These are phyloP conservation scores for Alligator mississippiensis DNA, from an alignment of 2,113 vertebrate genomes.

Conservation along the genomic window DNA sequence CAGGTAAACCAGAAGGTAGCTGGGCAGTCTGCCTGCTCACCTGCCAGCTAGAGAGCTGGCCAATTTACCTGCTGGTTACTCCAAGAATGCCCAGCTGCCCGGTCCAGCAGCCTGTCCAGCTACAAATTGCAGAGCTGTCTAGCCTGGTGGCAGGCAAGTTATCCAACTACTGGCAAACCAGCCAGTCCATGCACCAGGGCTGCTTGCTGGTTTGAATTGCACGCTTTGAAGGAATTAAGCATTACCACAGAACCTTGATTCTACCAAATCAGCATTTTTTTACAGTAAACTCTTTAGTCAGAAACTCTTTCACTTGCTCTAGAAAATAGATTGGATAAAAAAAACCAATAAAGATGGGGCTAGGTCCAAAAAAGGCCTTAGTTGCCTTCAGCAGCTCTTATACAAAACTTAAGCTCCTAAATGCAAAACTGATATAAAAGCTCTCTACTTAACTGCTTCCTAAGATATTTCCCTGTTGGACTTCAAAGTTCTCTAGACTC, in stretches of 20 bases:
- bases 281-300: background rate
- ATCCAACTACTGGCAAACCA: background rate
- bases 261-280: background rate
- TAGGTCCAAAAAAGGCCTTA: background rate
- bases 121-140: conserved; percentile 36
- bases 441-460: background rate
- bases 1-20: conserved; percentile 43
- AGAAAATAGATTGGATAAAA: background rate
- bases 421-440: background rate
- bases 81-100: background rate
- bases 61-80: background rate
- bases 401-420: background rate
- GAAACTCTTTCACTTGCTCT: background rate
- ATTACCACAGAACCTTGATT: background rate
- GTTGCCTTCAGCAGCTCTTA: background rate
- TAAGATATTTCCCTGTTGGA: background rate
- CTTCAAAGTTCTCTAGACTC: background rate
- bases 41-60: conserved; percentile 46
- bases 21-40: conserved; percentile 50
- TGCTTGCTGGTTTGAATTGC: conserved; percentile 51
- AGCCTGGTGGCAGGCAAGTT: conserved; percentile 7
- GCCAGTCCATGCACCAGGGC: background rate
- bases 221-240: conserved; percentile 37
- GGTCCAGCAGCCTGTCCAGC: conserved; percentile 8
- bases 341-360: background rate